phyloP scores from a whole-genome alignment of 1,140 invertebrate species.

The Rhopalosiphum padi region DNA sequence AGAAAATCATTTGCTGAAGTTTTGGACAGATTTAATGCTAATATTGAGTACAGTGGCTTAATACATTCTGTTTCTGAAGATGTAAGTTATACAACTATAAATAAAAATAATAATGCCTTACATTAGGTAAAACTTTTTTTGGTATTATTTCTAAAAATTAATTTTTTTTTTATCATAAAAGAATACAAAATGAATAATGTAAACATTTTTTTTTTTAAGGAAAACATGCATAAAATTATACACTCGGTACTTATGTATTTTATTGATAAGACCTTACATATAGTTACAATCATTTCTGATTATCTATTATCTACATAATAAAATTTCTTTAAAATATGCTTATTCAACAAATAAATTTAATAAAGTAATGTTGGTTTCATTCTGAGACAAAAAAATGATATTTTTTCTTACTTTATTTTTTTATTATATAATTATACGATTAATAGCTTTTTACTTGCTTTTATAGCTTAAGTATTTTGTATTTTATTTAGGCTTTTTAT shows the following conservation, averaged over 20 bases:
- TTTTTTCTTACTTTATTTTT: not conserved
- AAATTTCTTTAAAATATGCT: not conserved
- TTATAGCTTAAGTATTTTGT: not conserved
- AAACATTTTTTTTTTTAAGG: not conserved
- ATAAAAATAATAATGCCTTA: not conserved
- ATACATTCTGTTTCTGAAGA: constrained; percentile 95
- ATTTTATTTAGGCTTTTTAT: not conserved
- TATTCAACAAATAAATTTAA: not conserved
- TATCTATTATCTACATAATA: not conserved
- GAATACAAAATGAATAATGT: not conserved
- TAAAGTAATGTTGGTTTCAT: not conserved
- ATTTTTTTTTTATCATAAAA: not conserved
- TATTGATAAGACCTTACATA: not conserved
- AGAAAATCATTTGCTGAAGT: constrained; percentile 65
- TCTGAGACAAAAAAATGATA: not conserved
- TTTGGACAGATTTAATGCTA: constrained; percentile 86
- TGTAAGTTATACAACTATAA: constrained; percentile 71
- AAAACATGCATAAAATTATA: not conserved
- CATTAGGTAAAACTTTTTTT: not conserved
- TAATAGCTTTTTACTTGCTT: not conserved
- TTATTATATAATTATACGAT: not conserved
- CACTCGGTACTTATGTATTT: not conserved
- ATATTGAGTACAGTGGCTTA: constrained; percentile 96
- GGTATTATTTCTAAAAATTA: not conserved
- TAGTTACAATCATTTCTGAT: not conserved